Evolutionary conservation across 2,888 invertebrate genomes (phyloP).

Genomic region (Cheilosia vernalis): DNA sequence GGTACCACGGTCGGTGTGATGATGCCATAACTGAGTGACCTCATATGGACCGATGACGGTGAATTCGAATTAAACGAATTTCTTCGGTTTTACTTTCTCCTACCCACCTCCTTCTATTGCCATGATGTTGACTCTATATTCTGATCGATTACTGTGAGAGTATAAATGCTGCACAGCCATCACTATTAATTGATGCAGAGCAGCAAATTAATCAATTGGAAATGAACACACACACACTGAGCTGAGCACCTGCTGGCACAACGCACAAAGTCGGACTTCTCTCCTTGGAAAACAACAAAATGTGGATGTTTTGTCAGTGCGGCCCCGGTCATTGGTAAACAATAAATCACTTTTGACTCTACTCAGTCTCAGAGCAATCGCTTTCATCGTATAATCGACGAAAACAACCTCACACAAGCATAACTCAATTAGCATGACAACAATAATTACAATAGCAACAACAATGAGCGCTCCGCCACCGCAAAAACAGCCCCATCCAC

Average conservation of each 20-base stretch:
- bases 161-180: neutral
- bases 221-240: conserved; percentile 15
- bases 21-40: conserved; percentile 27
- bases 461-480: conserved; percentile 3
- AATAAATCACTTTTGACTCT: conserved; percentile 46
- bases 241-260: conserved; percentile 23
- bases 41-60: conserved; percentile 26
- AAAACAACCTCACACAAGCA: conserved; percentile 56
- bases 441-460: conserved; percentile 55
- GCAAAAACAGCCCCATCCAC: conserved; percentile 8
- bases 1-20: conserved; percentile 25
- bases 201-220: conserved; percentile 69
- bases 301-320: conserved; percentile 46
- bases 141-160: conserved; percentile 62
- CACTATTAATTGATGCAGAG: conserved; percentile 57
- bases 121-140: conserved; percentile 58
- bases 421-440: conserved; percentile 69
- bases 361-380: conserved; percentile 2
- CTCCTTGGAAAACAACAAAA: conserved; percentile 25
- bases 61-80: conserved; percentile 33
- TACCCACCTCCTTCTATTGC: conserved; percentile 1
- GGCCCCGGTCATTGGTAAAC: conserved; percentile 22
- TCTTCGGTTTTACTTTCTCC: conserved; percentile 3
- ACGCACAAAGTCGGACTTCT: conserved; percentile 4
- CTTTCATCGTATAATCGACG: conserved; percentile 13